phyloP scores from a whole-genome alignment of 2,797 vertebrate species.

The Ctenopoma kingsleyae region DNA sequence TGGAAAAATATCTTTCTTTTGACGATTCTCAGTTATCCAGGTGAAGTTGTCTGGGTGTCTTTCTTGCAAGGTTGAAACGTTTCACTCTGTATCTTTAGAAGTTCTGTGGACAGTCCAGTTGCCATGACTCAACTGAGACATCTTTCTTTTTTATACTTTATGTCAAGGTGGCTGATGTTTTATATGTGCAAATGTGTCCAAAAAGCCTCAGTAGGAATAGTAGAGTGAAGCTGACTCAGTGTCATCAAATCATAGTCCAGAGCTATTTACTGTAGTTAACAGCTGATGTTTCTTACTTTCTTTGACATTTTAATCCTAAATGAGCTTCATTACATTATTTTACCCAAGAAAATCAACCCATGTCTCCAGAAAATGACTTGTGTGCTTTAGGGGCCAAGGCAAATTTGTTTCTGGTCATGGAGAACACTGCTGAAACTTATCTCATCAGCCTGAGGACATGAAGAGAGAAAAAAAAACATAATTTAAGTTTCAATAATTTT shows the following conservation, averaged over 20 bases:
- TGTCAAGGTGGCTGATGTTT: constrained; percentile 10
- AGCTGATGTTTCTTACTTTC: constrained; percentile 55
- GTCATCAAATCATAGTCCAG: constrained; percentile 39
- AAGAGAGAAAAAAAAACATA: background rate
- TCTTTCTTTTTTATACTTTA: constrained; percentile 16
- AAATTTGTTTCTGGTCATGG: constrained; percentile 50
- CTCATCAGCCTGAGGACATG: constrained; percentile 29
- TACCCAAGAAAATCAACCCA: constrained; percentile 43
- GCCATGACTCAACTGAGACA: no score
- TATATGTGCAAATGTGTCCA: no score
- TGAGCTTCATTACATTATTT: constrained; percentile 50
- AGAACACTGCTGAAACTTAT: constrained; percentile 41
- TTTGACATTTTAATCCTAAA: constrained; percentile 68
- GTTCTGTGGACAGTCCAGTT: no score
- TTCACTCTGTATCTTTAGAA: no score
- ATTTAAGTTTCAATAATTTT: no score
- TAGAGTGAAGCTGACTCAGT: constrained; percentile 36
- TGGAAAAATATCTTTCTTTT: background rate
- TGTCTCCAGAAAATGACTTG: constrained; percentile 54
- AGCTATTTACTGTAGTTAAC: constrained; percentile 39
- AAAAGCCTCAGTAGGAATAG: constrained; percentile 7
- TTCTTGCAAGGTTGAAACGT: no score
- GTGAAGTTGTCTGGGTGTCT: no score
- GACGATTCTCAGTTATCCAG: no score
- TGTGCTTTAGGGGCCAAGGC: constrained; percentile 30